Conservation (phyloP, 2,888 invertebrate genomes). For the Eupithecia centaureata region DNA sequence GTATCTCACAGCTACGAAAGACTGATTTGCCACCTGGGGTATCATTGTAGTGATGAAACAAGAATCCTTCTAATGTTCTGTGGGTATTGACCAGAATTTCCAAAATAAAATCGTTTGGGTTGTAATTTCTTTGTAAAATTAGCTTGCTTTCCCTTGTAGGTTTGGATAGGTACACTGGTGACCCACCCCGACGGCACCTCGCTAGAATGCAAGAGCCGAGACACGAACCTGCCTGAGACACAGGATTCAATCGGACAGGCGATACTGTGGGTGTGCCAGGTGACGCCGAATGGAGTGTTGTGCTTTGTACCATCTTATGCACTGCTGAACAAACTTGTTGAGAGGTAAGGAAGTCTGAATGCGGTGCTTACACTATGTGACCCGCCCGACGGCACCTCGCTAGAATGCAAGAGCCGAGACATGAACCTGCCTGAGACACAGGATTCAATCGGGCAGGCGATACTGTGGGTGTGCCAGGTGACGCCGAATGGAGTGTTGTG, state of each 20-base stretch:
- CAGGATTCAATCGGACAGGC: slow-evolving; percentile 87
- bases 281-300: slow-evolving; percentile 88
- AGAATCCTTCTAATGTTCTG: too few species aligned
- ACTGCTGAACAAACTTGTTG: slow-evolving; percentile 41
- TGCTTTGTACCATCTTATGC: slow-evolving; percentile 90
- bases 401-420: slow-evolving; percentile 61
- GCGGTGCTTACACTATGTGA: slow-evolving; percentile 77
- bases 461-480: slow-evolving; percentile 81
- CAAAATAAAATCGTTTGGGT: too few species aligned
- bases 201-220: slow-evolving; percentile 60
- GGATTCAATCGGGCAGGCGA: slow-evolving; percentile 85
- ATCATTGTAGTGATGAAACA: too few species aligned
- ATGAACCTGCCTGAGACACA: slow-evolving; percentile 68
- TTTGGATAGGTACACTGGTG: slow-evolving; percentile 85
- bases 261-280: slow-evolving; percentile 80
- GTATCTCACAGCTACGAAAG: too few species aligned
- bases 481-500: slow-evolving; percentile 89
- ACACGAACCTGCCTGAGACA: slow-evolving; percentile 56
- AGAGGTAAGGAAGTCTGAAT: slow-evolving; percentile 2
- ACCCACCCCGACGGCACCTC: slow-evolving; percentile 66
- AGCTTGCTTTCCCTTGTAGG: slow-evolving; percentile 64
- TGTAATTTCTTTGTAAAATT: too few species aligned
- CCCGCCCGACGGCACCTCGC: slow-evolving; percentile 65
- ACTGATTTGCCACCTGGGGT: too few species aligned
- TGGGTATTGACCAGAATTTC: too few species aligned